Evolutionary conservation across 2,797 vertebrate species (phyloP).

Genomic region (Chrysocyon brachyurus): DNA sequence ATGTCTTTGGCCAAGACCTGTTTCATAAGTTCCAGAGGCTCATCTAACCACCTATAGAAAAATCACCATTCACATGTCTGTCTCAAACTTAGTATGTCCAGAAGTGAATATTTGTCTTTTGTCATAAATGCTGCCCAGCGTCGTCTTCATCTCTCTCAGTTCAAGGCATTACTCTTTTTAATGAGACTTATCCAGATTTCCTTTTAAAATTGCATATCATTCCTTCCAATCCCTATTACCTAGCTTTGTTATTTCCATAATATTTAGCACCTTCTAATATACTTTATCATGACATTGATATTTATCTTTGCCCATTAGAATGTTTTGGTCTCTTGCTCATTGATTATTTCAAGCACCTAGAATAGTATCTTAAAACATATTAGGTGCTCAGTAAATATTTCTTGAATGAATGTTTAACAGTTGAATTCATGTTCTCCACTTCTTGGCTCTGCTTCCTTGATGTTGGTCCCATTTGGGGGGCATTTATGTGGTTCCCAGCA

Average conservation of each 20-base stretch:
- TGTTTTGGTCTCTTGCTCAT: constrained; percentile 28
- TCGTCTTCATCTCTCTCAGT: not conserved
- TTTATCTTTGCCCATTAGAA: not conserved
- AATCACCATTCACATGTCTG: not conserved
- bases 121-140: not conserved
- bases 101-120: constrained; percentile 41
- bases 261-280: not conserved
- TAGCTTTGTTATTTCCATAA: not conserved
- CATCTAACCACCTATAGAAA: not conserved
- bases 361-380: constrained; percentile 1
- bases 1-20: not conserved
- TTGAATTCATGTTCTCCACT: constrained; percentile 34
- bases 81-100: not conserved
- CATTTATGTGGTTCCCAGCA: not conserved
- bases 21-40: constrained; percentile 7
- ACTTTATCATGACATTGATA: not conserved
- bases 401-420: not conserved
- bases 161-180: not conserved
- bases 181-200: not conserved
- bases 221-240: not conserved
- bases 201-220: constrained; percentile 22
- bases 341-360: not conserved
- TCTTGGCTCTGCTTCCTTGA: constrained; percentile 25
- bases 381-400: constrained; percentile 5
- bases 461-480: constrained; percentile 29